A percentile compares a stretch with the other conserved stretches of the same genome.
Evolutionary conservation across 2,888 invertebrate species (phyloP).

Genomic region (Tachystola acroxantha): DNA sequence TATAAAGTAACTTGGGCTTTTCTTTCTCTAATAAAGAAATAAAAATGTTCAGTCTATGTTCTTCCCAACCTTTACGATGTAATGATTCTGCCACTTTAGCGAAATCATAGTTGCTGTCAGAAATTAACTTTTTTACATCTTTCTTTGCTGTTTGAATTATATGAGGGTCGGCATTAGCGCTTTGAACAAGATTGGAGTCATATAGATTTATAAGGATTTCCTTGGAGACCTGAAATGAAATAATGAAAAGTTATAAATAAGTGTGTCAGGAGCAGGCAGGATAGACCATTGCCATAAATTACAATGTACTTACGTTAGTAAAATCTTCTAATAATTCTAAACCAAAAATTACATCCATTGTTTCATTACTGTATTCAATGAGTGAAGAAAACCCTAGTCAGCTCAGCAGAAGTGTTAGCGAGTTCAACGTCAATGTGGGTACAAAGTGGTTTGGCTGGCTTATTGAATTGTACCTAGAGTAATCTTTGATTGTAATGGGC

Average conservation of each 20-base stretch:
- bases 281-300: no score
- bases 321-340: constrained; percentile 30
- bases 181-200: constrained; percentile 9
- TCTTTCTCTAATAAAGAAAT: constrained; percentile 25
- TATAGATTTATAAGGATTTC: constrained; percentile 33
- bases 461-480: no score
- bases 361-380: no score
- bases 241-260: not conserved
- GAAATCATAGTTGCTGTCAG: constrained; percentile 29
- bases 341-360: constrained; percentile 36
- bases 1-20: constrained; percentile 33
- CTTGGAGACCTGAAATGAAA: constrained; percentile 31
- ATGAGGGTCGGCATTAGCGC: constrained; percentile 14
- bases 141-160: constrained; percentile 26
- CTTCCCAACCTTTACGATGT: constrained; percentile 25
- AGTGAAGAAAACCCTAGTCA: no score
- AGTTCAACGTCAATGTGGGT: no score
- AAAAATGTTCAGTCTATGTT: constrained; percentile 28
- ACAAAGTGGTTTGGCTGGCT: no score
- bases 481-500: no score
- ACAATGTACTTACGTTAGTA: constrained; percentile 27
- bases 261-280: no score
- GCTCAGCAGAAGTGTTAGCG: no score
- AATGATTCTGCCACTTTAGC: constrained; percentile 23
- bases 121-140: constrained; percentile 32